These are phyloP conservation scores for Calliphora vicina DNA, from an alignment of 1,140 invertebrate species.

Conservation along the genomic window DNA sequence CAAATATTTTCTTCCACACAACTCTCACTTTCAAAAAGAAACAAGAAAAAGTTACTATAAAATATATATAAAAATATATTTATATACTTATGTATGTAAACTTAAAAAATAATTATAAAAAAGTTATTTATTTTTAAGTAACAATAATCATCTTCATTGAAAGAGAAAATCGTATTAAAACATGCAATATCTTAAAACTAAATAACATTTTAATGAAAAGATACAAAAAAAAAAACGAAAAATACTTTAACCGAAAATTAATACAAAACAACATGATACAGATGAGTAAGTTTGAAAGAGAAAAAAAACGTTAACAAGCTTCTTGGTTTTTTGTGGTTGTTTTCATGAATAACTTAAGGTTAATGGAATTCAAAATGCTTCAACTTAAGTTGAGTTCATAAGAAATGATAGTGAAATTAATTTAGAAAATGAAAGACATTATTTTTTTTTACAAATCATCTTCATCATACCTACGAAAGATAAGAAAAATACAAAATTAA, in stretches of 20 bases:
- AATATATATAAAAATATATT: not conserved
- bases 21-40: not conserved
- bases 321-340: not conserved
- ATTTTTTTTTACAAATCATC: not conserved
- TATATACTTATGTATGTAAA: not conserved
- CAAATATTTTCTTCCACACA: not conserved
- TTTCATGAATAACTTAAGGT: constrained; percentile 5
- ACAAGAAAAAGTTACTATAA: not conserved
- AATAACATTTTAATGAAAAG: not conserved
- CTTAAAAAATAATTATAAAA: not conserved
- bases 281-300: not conserved
- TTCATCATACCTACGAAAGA: not conserved
- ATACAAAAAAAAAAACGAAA: not conserved
- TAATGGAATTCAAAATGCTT: not conserved
- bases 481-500: not conserved
- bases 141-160: not conserved
- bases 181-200: not conserved
- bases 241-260: not conserved
- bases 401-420: constrained; percentile 13
- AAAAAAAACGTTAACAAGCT: not conserved
- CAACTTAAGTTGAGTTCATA: not conserved
- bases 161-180: not conserved
- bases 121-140: not conserved
- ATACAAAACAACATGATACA: not conserved
- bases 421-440: constrained; percentile 4